phyloP scores from a whole-genome alignment of 2,888 invertebrate genomes.

The Apamea crenata region DNA sequence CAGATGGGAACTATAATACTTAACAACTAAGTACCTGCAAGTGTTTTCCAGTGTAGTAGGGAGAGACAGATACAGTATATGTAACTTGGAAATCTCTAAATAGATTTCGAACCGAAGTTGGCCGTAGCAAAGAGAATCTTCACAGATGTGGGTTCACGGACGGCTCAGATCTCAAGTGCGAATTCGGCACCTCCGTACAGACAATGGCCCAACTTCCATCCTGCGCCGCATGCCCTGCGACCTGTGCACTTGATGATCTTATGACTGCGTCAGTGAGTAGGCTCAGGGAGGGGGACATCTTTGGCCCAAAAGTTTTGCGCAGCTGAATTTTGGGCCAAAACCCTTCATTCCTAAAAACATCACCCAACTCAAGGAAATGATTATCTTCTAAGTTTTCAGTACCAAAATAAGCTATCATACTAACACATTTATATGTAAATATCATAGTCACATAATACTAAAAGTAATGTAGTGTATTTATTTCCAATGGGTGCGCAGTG shows the following conservation, averaged over 20 bases:
- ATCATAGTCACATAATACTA: constrained; percentile 39
- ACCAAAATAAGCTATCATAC: constrained; percentile 40
- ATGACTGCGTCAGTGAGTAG: neutral
- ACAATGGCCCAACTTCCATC: neutral
- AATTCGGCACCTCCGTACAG: neutral
- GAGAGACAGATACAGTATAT: too few relatives aligned
- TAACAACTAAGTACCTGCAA: neutral
- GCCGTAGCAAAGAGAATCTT: neutral
- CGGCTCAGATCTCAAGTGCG: neutral
- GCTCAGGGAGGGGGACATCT: too few relatives aligned
- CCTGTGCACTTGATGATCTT: neutral
- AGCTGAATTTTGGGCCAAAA: neutral
- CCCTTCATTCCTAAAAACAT: neutral
- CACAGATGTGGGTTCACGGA: neutral
- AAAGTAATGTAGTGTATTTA: constrained; percentile 55
- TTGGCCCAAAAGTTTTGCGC: too few relatives aligned
- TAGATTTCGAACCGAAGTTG: neutral
- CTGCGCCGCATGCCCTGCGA: neutral
- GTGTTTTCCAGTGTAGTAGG: too few relatives aligned
- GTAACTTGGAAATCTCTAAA: neutral
- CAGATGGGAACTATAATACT: neutral
- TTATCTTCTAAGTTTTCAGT: constrained; percentile 17
- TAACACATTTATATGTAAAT: constrained; percentile 50
- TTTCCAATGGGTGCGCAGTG: constrained; percentile 38
- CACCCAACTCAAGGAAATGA: constrained; percentile 20